phyloP scores from a whole-genome alignment of 2,888 invertebrate genomes.

The Troides helena region DNA sequence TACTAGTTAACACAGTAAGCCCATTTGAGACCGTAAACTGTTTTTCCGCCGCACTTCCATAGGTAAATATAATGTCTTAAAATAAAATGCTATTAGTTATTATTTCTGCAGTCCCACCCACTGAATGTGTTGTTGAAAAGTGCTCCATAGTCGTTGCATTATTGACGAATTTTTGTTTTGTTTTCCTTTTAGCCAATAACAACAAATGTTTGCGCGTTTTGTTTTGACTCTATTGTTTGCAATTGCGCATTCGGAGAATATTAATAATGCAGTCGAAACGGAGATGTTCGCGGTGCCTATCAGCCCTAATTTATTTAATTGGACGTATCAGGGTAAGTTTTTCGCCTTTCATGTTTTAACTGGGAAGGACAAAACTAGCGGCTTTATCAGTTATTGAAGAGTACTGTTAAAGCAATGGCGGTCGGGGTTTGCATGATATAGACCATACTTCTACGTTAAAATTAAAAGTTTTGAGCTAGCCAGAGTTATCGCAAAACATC shows the following conservation, averaged over 20 bases:
- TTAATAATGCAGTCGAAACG: conserved; percentile 82
- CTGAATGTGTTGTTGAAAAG: neutral
- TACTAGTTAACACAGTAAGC: conserved; percentile 21
- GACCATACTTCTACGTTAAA: too few relatives aligned
- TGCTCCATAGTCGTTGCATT: neutral
- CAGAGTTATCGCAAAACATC: too few relatives aligned
- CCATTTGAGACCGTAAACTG: neutral
- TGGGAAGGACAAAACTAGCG: neutral
- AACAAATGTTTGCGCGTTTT: conserved; percentile 33
- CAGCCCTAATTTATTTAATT: conserved; percentile 88
- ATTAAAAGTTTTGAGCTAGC: too few relatives aligned
- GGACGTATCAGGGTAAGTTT: conserved; percentile 84
- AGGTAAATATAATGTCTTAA: neutral
- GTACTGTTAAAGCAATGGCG: too few relatives aligned
- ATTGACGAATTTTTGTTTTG: conserved; percentile 20
- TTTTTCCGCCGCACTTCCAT: neutral
- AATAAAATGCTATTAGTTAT: conserved; percentile 3
- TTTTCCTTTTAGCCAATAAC: conserved; percentile 38
- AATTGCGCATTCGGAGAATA: conserved; percentile 43
- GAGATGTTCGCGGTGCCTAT: conserved; percentile 90
- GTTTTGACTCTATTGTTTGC: conserved; percentile 36
- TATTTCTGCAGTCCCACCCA: conserved; percentile 1
- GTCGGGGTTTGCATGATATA: too few relatives aligned
- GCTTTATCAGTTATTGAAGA: too few relatives aligned
- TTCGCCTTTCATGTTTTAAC: conserved; percentile 11